Evolutionary conservation across 1,140 invertebrate species (phyloP).

Genomic region (Octopus bimaculoides): DNA sequence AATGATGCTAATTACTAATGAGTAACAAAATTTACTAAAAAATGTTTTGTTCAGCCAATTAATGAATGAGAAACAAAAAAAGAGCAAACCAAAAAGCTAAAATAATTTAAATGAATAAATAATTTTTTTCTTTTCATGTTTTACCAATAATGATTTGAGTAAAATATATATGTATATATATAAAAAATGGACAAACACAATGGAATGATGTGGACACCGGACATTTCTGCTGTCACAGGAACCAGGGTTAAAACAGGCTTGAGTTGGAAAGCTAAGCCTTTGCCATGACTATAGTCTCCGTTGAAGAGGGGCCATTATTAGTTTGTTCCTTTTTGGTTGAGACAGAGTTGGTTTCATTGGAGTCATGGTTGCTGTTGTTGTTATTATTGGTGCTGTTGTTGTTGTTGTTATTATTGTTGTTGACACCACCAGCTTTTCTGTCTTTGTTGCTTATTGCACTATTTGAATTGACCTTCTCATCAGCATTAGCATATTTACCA

Average conservation of each 20-base stretch:
- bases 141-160: no score
- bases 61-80: no score
- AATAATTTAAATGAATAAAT: no score
- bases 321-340: conserved; percentile 1
- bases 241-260: neutral
- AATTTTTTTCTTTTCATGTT: no score
- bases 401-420: conserved; percentile 6
- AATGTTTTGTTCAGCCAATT: no score
- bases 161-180: no score
- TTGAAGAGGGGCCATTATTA: neutral
- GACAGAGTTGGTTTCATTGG: neutral
- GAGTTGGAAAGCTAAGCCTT: neutral
- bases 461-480: conserved; percentile 25
- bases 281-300: neutral
- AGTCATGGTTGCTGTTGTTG: conserved; percentile 1
- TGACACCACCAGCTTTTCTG: conserved; percentile 10
- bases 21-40: no score
- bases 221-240: neutral
- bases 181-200: no score
- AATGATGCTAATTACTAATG: no score
- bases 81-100: no score
- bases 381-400: neutral
- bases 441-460: conserved; percentile 21
- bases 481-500: conserved; percentile 17
- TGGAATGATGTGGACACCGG: neutral